Base-by-base conservation (phyloP, 1,140 invertebrate genomes). In the Zaprionus nigranus region DNA sequence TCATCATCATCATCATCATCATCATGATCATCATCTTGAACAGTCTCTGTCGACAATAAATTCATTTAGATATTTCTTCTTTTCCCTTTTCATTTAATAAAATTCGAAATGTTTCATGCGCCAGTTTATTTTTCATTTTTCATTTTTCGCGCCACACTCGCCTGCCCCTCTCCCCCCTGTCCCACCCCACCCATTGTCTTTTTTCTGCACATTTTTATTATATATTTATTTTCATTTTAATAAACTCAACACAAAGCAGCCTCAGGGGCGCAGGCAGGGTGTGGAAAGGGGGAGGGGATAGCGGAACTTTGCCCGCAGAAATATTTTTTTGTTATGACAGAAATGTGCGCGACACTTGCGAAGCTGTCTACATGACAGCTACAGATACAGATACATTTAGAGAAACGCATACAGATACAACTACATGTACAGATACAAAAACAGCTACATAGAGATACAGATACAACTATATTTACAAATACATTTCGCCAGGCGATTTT, bases 271-370 rank as follows among this genome's bases (percentile, higher is more conserved):
- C 5, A 38, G 59, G n/a, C 53, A 58, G 26, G 7, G 61, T 4
- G 20, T 4, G 43, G 9, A 13, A 24, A 36, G 24, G 43, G 43
- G 24, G n/a, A n/a, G n/a, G 66, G 62, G 28, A 22, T 13, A 17
- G 3, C 4, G 5, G 34, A 15, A 46, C 15, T n/a, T 46, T 54
- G 56, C 17, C n/a, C n/a, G 28, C 17, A 65, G 60, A 85, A 85
- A 81, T 87, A 84, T 90, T 81, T 88, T 88, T 78, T 87, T 72
- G 85, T 88, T 88, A 88, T 88, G 84, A 88, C 84, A 90, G 85
- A 90, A 88, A 88, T 88, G 84, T 79, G 75, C 59, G 75, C 80
- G 59, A 65, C 57, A 57, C 79, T 70, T 66, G 72, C 57, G 60
- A 67, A 74, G 22, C 56, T 73, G 64, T 73, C 70, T 63, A 22